Base-by-base conservation (phyloP, 2,888 invertebrate species). In the Anthophora plumipes region DNA sequence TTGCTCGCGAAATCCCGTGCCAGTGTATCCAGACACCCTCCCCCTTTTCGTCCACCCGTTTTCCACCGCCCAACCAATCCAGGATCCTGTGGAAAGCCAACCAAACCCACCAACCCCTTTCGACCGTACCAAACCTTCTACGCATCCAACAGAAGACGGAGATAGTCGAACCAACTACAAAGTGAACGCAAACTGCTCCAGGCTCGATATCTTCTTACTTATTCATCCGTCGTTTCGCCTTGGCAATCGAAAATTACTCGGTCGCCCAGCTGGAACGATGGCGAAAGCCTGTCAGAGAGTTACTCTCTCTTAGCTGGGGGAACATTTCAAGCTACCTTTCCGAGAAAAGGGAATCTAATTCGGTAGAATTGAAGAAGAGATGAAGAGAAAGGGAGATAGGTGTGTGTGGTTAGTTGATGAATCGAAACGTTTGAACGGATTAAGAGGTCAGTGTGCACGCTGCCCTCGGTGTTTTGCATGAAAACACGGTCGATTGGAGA, bases 171-270 rank as follows among this genome's bases (percentile, higher is more conserved):
- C 80, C 68, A 82, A 91, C 88, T 91, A 90, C 91, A 92, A 92
- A 92, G 92, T 91, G 85, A 78, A 89, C 89, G 88, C 88, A 91
- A 91, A 91, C 88, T 87, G 89, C 91, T 91, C 77, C 80, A 83
- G 92, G 91, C 91, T 90, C 91, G 90, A 92, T 92, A 91, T 92
- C 91, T 91, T 91, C 92, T 92, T 91, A 92, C 91, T 92, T 92
- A 92, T 93, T 93, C 92, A 93, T 93, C 90, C 86, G 88, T 81
- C 87, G 89, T 89, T 90, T 90, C 91, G 90, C 89, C 90, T 87
- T 86, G 80, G 87, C 89, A 89, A 89, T 89, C 89, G 88, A 88
- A 89, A 89, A 89, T 89, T 89, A 88, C 84, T 84, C 77, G 82
- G 79, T 83, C 81, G 77, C 69, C 61, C 69, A 50, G 31, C 6